A percentile compares a stretch with the other conserved stretches of the same genome.
These are phyloP conservation scores for Scaptomyza pallida DNA, from an alignment of 1,140 invertebrate species.

Conservation along the genomic window DNA sequence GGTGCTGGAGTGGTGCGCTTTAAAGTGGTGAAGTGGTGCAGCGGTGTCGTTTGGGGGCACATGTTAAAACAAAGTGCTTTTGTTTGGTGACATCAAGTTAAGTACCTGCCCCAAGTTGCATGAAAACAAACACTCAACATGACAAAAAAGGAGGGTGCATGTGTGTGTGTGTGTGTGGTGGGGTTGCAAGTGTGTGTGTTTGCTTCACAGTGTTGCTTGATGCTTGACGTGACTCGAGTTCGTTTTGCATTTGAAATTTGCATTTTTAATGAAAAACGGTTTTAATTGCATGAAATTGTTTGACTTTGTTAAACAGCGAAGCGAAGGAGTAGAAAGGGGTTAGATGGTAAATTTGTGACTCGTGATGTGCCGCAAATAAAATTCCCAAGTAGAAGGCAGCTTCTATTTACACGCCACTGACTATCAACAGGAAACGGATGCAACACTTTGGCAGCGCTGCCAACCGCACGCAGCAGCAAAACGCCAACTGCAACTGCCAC, in stretches of 20 bases:
- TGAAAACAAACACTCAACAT: conserved; percentile 68
- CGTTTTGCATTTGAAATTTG: conserved; percentile 81
- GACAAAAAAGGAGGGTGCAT: not conserved
- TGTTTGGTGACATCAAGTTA: conserved; percentile 82
- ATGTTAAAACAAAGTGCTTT: conserved; percentile 81
- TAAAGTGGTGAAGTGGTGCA: conserved; percentile 1
- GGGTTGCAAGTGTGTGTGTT: conserved; percentile 13
- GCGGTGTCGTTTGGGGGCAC: conserved; percentile 54
- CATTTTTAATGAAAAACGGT: conserved; percentile 82
- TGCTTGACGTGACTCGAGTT: conserved; percentile 79
- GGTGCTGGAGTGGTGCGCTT: not conserved
- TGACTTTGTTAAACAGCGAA: conserved; percentile 76
- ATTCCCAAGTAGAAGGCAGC: conserved; percentile 62
- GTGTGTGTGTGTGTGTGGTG: not conserved
- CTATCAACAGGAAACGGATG: conserved; percentile 76
- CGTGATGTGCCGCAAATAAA: conserved; percentile 58
- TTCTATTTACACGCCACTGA: conserved; percentile 76
- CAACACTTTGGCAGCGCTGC: conserved; percentile 76
- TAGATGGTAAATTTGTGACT: not conserved
- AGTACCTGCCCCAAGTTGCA: conserved; percentile 71
- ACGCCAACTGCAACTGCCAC: conserved; percentile 5
- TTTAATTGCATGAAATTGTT: conserved; percentile 82
- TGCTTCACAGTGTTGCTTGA: conserved; percentile 45
- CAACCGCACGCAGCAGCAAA: conserved; percentile 62
- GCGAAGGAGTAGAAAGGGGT: not conserved